These are phyloP conservation scores for Ormyrus pomaceus DNA, from an alignment of 2,888 invertebrate species.

Conservation along the genomic window DNA sequence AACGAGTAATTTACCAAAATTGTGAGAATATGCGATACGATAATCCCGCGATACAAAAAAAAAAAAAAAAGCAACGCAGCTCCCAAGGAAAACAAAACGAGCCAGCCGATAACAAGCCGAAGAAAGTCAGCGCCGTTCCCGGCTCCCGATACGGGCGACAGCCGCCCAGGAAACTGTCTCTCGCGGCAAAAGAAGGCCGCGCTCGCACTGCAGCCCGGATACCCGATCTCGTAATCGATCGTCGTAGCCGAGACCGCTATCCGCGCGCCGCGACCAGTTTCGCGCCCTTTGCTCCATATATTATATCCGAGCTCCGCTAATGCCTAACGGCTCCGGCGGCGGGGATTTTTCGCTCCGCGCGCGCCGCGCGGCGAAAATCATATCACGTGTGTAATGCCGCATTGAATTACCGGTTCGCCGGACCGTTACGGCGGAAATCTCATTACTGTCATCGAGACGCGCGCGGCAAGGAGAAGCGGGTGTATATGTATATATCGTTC, in stretches of 20 bases:
- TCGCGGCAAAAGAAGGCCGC: neutral
- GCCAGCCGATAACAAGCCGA: too few relatives aligned
- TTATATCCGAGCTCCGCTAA: neutral
- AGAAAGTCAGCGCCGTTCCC: too few relatives aligned
- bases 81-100: too few relatives aligned
- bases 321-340: conserved; percentile 9
- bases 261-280: neutral
- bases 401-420: conserved; percentile 18
- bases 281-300: conserved; percentile 17
- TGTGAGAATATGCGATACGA: too few relatives aligned
- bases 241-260: neutral
- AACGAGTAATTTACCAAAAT: too few relatives aligned
- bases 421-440: conserved; percentile 16
- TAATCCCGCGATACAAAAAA: too few relatives aligned
- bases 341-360: neutral
- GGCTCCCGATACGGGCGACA: too few relatives aligned
- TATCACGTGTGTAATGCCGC: too few relatives aligned
- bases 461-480: neutral
- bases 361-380: neutral
- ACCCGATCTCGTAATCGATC: conserved; percentile 34
- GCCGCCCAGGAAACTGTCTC: neutral
- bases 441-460: conserved; percentile 8
- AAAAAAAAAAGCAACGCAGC: too few relatives aligned
- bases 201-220: neutral
- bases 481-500: too few relatives aligned